Evolutionary conservation across 2,888 invertebrate species (phyloP).

Genomic region (Caenorhabditis parvicauda): DNA sequence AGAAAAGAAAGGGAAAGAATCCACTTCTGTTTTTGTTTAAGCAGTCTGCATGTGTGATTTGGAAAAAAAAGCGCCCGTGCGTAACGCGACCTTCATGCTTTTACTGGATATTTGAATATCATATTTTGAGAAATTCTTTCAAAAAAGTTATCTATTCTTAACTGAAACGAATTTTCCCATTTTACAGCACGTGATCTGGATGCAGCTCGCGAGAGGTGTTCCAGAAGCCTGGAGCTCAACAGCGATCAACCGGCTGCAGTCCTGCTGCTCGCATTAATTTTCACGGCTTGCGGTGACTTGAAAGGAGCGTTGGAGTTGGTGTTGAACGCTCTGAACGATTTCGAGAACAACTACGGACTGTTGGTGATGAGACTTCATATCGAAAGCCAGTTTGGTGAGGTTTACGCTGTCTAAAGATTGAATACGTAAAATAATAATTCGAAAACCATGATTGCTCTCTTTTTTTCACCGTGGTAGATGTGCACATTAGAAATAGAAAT

Average conservation of each 20-base stretch:
- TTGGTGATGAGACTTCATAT: slow-evolving; percentile 59
- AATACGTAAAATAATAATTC: too few species aligned
- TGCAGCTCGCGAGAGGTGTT: slow-evolving; percentile 68
- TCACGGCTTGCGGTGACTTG: slow-evolving; percentile 71
- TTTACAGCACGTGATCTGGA: slow-evolving; percentile 50
- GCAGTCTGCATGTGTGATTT: too few species aligned
- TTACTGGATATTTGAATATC: too few species aligned
- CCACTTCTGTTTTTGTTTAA: too few species aligned
- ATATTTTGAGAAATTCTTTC: too few species aligned
- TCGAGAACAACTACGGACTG: slow-evolving; percentile 75
- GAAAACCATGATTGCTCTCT: too few species aligned
- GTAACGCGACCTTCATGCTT: too few species aligned
- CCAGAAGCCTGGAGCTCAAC: slow-evolving; percentile 71
- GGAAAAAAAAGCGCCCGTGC: too few species aligned
- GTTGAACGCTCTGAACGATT: slow-evolving; percentile 81
- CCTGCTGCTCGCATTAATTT: slow-evolving; percentile 76
- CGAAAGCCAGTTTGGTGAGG: slow-evolving; percentile 50
- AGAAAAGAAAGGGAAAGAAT: too few species aligned
- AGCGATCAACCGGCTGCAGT: slow-evolving; percentile 78
- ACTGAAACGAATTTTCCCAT: neutral
- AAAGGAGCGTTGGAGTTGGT: slow-evolving; percentile 74
- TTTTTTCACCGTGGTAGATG: too few species aligned
- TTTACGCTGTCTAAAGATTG: too few species aligned
- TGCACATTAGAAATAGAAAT: too few species aligned
- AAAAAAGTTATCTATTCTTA: neutral